These are phyloP conservation scores for Ptyas mucosa DNA, from an alignment of 2,113 vertebrate species.

Conservation along the genomic window DNA sequence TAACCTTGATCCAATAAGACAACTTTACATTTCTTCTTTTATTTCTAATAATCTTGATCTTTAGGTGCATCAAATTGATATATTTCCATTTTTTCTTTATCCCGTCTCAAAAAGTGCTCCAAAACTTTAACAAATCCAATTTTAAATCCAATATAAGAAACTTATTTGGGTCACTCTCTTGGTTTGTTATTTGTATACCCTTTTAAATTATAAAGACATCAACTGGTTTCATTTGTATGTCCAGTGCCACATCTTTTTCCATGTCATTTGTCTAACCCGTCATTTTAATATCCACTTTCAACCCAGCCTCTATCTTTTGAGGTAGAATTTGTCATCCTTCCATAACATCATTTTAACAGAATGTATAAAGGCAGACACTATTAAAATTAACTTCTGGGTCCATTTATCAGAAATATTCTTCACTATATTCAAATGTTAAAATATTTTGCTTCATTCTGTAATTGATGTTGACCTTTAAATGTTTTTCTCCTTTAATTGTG, in stretches of 20 bases:
- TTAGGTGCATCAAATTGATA: not conserved
- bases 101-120: not conserved
- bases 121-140: not conserved
- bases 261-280: not conserved
- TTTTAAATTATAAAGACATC: no score
- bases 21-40: not conserved
- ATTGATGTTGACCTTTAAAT: no score
- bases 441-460: no score
- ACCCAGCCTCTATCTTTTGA: not conserved
- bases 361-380: not conserved
- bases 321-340: not conserved
- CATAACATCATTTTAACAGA: not conserved
- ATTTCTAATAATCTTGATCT: not conserved
- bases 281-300: not conserved
- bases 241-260: no score
- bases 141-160: not conserved
- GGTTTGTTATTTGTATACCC: not conserved
- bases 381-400: not conserved
- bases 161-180: not conserved
- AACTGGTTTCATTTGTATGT: not conserved
- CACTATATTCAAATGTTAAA: no score
- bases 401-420: no score
- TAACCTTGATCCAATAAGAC: not conserved
- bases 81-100: not conserved
- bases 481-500: no score